Percentiles rank a stretch among this genome's conserved stretches.
phyloP scores from a whole-genome alignment of 2,888 invertebrate species.

The Trypoxylon attenuatum region DNA sequence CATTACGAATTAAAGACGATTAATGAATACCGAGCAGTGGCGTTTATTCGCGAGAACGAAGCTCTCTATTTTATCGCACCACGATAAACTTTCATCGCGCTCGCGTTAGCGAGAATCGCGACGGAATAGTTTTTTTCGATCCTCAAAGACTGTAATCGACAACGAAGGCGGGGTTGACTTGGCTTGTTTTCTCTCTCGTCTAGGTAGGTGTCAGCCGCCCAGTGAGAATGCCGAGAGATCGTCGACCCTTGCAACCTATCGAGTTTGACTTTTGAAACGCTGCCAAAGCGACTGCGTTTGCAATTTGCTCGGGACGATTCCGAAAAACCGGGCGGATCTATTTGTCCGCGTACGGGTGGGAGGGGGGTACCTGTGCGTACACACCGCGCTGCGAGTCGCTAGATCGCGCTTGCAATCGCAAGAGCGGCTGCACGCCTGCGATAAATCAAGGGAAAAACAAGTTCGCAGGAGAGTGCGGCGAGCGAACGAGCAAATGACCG shows the following conservation, averaged over 20 bases:
- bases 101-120: too few species aligned
- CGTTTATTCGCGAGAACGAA: constrained; percentile 25
- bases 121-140: too few species aligned
- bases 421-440: not conserved
- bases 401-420: not conserved
- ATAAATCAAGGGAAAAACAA: constrained; percentile 28
- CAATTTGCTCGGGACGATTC: constrained; percentile 38
- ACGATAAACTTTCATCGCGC: constrained; percentile 59
- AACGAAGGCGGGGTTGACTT: too few species aligned
- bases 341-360: not conserved
- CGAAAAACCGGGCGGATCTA: not conserved
- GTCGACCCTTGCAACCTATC: constrained; percentile 57
- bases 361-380: constrained; percentile 1
- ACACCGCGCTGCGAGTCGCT: not conserved
- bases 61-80: constrained; percentile 37
- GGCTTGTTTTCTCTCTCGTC: not conserved
- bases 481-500: constrained; percentile 30
- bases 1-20: constrained; percentile 63
- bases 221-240: constrained; percentile 38
- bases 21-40: constrained; percentile 38
- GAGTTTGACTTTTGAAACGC: constrained; percentile 59
- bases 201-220: constrained; percentile 3
- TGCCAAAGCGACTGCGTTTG: constrained; percentile 56
- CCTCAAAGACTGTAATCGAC: too few species aligned
- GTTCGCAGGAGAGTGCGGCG: not conserved